Evolutionary conservation across 2,113 vertebrate species (phyloP).

Genomic region (Perca fluviatilis): DNA sequence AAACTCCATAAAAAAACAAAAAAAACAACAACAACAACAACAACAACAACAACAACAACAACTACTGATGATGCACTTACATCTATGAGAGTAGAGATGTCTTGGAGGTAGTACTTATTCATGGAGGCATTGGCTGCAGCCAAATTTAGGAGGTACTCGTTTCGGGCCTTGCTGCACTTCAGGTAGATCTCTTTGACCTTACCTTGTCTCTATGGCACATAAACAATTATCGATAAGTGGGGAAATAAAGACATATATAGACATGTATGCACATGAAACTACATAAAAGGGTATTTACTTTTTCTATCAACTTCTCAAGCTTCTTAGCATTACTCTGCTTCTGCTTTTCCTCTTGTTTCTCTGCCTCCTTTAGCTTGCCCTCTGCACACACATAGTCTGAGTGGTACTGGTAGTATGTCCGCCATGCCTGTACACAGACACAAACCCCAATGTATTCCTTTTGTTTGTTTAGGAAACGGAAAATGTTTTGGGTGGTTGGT

Average conservation of each 20-base stretch:
- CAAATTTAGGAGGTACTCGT: constrained; percentile 91
- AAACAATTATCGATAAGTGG: not conserved
- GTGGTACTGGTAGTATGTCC: constrained; percentile 90
- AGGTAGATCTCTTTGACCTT: constrained; percentile 88
- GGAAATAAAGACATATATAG: not conserved
- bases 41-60: not conserved
- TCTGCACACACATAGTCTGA: constrained; percentile 86
- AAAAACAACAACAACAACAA: not conserved
- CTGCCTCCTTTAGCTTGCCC: constrained; percentile 90
- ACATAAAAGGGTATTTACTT: constrained; percentile 77
- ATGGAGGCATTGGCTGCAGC: constrained; percentile 87
- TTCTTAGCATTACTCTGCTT: constrained; percentile 88
- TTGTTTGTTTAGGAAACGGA: not conserved
- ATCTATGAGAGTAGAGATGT: constrained; percentile 88
- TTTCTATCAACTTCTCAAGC: constrained; percentile 89
- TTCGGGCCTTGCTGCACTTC: constrained; percentile 91
- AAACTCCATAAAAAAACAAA: not conserved
- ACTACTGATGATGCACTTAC: constrained; percentile 78
- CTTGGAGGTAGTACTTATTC: constrained; percentile 88
- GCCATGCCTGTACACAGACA: constrained; percentile 84
- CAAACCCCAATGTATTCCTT: not conserved
- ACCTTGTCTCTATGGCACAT: constrained; percentile 84
- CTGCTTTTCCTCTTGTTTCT: constrained; percentile 89
- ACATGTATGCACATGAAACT: not conserved
- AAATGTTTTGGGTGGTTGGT: constrained; percentile 1